phyloP scores from a whole-genome alignment of 2,797 vertebrate species.

The Xenops minutus region DNA sequence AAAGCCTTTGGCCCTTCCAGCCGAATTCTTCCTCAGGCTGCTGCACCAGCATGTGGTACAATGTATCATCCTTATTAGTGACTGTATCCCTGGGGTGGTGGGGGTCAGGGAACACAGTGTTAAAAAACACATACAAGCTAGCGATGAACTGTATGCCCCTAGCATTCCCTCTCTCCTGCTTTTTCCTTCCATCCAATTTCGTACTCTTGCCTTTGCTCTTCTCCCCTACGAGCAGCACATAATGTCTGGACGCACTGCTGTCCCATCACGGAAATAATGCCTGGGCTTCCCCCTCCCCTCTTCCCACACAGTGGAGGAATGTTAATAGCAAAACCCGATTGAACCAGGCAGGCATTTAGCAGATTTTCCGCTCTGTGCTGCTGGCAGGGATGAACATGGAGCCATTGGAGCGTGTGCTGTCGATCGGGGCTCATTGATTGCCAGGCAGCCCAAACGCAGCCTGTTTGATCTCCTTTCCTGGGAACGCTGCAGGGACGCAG shows the following conservation, averaged over 20 bases:
- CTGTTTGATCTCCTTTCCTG: background rate
- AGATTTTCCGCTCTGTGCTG: background rate
- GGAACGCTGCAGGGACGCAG: background rate
- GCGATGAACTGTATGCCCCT: background rate
- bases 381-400: background rate
- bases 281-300: background rate
- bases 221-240: background rate
- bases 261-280: fast-evolving
- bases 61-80: background rate
- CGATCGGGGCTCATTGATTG: background rate
- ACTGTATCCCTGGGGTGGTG: fast-evolving
- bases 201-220: background rate
- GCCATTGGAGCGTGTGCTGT: background rate
- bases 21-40: background rate
- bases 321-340: background rate
- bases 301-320: background rate
- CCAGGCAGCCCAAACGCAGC: fast-evolving
- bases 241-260: fast-evolving
- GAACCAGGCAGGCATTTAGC: background rate
- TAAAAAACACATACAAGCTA: background rate
- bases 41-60: background rate
- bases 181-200: background rate
- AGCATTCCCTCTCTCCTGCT: background rate
- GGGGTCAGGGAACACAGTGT: background rate
- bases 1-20: background rate